Percentiles rank a stretch among this genome's conserved stretches.
Conservation (phyloP, 2,797 vertebrate species). For the Epinephelus coioides region DNA sequence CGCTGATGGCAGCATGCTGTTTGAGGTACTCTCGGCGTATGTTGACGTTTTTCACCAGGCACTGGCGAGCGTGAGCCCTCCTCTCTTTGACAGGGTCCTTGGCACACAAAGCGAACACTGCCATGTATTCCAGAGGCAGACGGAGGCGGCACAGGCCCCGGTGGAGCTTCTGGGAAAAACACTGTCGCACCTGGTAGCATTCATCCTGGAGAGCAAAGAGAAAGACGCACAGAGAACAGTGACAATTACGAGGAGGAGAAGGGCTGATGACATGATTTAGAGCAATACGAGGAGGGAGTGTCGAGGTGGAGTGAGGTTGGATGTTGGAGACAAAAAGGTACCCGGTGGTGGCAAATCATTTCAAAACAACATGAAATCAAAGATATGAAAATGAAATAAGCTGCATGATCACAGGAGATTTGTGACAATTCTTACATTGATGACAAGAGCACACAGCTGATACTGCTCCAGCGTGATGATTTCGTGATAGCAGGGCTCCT, state of each 20-base stretch:
- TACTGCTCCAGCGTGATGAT: slow-evolving; percentile 99
- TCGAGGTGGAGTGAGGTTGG: background rate
- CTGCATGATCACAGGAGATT: background rate
- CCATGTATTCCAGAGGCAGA: slow-evolving; percentile 97
- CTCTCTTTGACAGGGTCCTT: slow-evolving; percentile 98
- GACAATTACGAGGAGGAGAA: background rate
- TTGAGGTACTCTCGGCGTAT: slow-evolving; percentile 97
- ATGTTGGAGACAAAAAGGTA: background rate
- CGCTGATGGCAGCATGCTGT: slow-evolving; percentile 96
- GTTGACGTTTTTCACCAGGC: slow-evolving; percentile 98
- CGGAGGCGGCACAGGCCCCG: slow-evolving; percentile 95
- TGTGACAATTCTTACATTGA: slow-evolving; percentile 91
- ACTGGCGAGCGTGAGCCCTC: slow-evolving; percentile 96
- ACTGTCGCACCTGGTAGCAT: slow-evolving; percentile 98
- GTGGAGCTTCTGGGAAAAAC: slow-evolving; percentile 98
- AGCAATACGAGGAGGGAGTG: too few relatives aligned
- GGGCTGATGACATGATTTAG: too few relatives aligned
- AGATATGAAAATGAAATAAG: background rate
- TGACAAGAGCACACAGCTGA: slow-evolving; percentile 95
- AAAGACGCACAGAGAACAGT: background rate
- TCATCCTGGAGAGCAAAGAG: slow-evolving; percentile 87
- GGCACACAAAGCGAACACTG: slow-evolving; percentile 96
- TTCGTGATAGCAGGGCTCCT: slow-evolving; percentile 98
- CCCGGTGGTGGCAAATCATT: accelerated
- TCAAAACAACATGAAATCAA: background rate